Conservation (phyloP, 2,797 vertebrate genomes). For the Gymnopithys bicolor region DNA sequence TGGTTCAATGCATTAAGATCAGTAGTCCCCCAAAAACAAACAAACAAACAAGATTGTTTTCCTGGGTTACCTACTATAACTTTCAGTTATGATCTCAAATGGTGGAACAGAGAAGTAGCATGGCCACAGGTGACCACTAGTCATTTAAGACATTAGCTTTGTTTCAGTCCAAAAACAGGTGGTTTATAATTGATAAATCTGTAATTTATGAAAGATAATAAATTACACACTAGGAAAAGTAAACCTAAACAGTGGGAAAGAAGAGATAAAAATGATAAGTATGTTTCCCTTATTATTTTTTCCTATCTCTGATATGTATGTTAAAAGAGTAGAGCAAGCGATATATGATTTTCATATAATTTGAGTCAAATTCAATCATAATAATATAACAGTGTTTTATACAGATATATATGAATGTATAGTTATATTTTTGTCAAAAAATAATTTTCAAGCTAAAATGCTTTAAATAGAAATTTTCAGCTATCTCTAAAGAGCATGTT, state of each 20-base stretch:
- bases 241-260: neutral
- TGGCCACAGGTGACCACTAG: neutral
- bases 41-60: neutral
- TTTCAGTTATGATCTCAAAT: neutral
- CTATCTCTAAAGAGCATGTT: neutral
- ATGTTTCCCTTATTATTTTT: neutral
- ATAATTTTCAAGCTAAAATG: neutral
- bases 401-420: neutral
- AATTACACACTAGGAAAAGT: neutral
- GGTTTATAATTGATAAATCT: neutral
- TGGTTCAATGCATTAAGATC: neutral
- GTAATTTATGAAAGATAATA: conserved; percentile 9
- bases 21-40: neutral
- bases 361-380: neutral
- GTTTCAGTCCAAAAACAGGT: neutral
- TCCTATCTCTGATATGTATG: neutral
- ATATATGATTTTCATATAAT: neutral
- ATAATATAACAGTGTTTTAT: no score
- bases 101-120: neutral
- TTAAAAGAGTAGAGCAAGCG: neutral
- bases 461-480: neutral
- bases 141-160: neutral
- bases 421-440: neutral
- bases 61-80: neutral
- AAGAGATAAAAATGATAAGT: neutral